Percentiles rank a stretch among this genome's conserved stretches.
Evolutionary conservation across 1,140 invertebrate genomes (phyloP).

Genomic region (Macrotrachela quadricornifera): DNA sequence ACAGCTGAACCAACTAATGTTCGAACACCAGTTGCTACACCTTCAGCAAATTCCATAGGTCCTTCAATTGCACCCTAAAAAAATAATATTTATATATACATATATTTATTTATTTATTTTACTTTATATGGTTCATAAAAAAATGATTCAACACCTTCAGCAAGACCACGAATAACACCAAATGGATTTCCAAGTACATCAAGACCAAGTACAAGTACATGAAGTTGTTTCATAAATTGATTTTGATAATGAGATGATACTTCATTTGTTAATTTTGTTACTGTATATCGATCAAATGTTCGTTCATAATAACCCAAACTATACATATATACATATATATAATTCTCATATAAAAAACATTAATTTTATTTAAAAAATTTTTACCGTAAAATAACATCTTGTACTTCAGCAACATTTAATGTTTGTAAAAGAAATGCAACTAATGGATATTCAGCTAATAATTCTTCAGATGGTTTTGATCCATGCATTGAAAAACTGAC

Average conservation of each 20-base stretch:
- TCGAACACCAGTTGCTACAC: slow-evolving; percentile 62
- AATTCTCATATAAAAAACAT: not conserved
- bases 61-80: slow-evolving; percentile 68
- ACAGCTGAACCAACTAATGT: slow-evolving; percentile 66
- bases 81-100: too few species aligned
- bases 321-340: not conserved
- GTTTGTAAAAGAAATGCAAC: not conserved
- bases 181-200: slow-evolving; percentile 97
- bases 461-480: slow-evolving; percentile 17
- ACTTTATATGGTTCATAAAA: slow-evolving; percentile 76
- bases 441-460: not conserved
- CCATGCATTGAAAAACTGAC: slow-evolving; percentile 50
- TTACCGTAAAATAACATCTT: not conserved
- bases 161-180: slow-evolving; percentile 71
- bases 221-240: slow-evolving; percentile 71
- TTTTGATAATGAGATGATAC: slow-evolving; percentile 1
- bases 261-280: not conserved
- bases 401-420: not conserved
- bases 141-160: slow-evolving; percentile 79
- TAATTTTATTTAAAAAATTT: too few species aligned
- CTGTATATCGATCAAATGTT: too few species aligned
- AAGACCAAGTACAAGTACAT: slow-evolving; percentile 78
- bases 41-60: slow-evolving; percentile 89
- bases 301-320: not conserved
- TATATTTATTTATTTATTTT: too few species aligned